phyloP scores from a whole-genome alignment of 2,888 invertebrate genomes.

The Diogma glabrata region DNA sequence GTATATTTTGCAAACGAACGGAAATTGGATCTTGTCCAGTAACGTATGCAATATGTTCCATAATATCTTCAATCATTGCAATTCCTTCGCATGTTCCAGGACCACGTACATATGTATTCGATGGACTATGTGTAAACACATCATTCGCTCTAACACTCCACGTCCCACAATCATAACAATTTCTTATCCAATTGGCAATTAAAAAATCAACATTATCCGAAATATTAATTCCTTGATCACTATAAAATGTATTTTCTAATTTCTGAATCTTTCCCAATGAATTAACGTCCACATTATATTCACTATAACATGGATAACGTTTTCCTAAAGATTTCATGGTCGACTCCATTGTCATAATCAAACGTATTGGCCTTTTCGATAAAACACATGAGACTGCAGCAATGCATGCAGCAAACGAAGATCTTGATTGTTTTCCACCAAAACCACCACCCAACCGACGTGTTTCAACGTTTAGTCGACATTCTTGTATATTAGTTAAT shows the following conservation, averaged over 20 bases:
- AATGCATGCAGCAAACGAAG: slow-evolving; percentile 46
- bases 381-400: slow-evolving; percentile 55
- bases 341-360: slow-evolving; percentile 56
- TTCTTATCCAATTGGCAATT: slow-evolving; percentile 35
- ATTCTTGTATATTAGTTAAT: slow-evolving; percentile 43
- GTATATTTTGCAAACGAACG: slow-evolving; percentile 45
- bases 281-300: slow-evolving; percentile 54
- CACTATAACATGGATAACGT: slow-evolving; percentile 45
- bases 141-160: slow-evolving; percentile 56
- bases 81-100: slow-evolving; percentile 42
- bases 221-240: slow-evolving; percentile 42
- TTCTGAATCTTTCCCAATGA: slow-evolving; percentile 54
- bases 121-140: slow-evolving; percentile 51
- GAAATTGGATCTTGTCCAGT: slow-evolving; percentile 45
- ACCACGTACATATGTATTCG: slow-evolving; percentile 48
- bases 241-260: slow-evolving; percentile 43
- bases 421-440: slow-evolving; percentile 61
- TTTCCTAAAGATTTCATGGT: slow-evolving; percentile 63
- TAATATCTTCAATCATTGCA: slow-evolving; percentile 50
- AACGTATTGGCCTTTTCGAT: slow-evolving; percentile 51
- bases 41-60: slow-evolving; percentile 51
- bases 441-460: slow-evolving; percentile 70
- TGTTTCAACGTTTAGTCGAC: slow-evolving; percentile 57
- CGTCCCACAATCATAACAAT: slow-evolving; percentile 54
- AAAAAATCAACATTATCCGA: slow-evolving; percentile 41